Percentiles rank a stretch among this genome's conserved stretches.
Evolutionary conservation across 2,888 invertebrate species (phyloP).

Genomic region (Trichogramma dendrolimi): DNA sequence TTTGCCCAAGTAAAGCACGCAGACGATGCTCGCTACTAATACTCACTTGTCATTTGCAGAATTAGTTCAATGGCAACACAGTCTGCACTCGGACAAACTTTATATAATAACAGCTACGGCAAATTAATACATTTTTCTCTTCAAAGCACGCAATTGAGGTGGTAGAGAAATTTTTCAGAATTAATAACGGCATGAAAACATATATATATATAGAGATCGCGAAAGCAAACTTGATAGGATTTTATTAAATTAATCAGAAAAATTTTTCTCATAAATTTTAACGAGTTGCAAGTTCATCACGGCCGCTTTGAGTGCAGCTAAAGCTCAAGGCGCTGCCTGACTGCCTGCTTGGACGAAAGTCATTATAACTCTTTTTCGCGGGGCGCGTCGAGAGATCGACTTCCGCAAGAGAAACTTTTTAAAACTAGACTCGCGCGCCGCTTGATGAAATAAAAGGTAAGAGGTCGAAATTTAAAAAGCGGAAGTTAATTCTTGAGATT

Average conservation of each 20-base stretch:
- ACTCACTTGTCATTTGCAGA: not conserved
- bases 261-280: constrained; percentile 8
- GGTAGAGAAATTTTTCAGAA: no score
- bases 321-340: no score
- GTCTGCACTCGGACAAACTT: no score
- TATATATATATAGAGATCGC: no score
- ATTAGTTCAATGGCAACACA: no score
- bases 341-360: constrained; percentile 14
- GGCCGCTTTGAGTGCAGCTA: no score
- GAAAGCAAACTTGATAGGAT: not conserved
- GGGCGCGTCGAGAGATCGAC: constrained; percentile 10
- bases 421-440: not conserved
- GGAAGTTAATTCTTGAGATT: constrained; percentile 30
- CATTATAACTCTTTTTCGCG: constrained; percentile 18
- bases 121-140: no score
- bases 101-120: no score
- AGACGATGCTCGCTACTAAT: no score
- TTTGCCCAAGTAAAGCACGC: no score
- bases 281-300: not conserved
- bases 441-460: not conserved
- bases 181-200: no score
- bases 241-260: constrained; percentile 17
- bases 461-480: constrained; percentile 21
- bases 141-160: no score
- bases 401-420: constrained; percentile 21